These are phyloP conservation scores for Cephalopterus ornatus DNA, from an alignment of 2,113 vertebrate genomes.

Conservation along the genomic window DNA sequence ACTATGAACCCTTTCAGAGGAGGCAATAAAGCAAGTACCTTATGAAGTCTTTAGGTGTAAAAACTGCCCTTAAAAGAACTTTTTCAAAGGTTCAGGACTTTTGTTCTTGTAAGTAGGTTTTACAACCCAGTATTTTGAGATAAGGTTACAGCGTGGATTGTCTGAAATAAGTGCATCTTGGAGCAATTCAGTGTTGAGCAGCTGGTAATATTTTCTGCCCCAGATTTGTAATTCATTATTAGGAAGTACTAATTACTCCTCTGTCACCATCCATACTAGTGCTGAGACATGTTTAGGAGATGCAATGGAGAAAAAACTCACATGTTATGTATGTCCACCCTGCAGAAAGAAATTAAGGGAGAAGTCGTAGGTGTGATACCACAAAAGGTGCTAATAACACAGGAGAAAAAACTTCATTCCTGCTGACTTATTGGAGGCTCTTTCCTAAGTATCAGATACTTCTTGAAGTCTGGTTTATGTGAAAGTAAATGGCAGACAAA, in stretches of 20 bases:
- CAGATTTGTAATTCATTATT: not conserved
- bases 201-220: not conserved
- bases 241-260: not conserved
- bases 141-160: not conserved
- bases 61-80: not conserved
- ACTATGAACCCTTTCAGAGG: not conserved
- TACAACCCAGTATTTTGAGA: not conserved
- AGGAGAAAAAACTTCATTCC: fast-evolving
- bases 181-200: not conserved
- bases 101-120: not conserved
- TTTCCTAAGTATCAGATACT: not conserved
- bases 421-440: not conserved
- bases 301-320: not conserved
- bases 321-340: not conserved
- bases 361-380: not conserved
- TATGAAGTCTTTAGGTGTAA: not conserved
- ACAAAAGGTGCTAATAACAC: not conserved
- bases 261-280: not conserved
- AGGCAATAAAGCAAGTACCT: not conserved
- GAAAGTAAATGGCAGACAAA: not conserved
- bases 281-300: not conserved
- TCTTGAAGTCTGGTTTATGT: not conserved
- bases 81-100: not conserved
- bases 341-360: not conserved
- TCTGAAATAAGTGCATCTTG: not conserved